Evolutionary conservation across 2,113 vertebrate genomes (phyloP), one percentile per base, ranked within the genome.

Genomic region (Asarcornis scutulata): DNA sequence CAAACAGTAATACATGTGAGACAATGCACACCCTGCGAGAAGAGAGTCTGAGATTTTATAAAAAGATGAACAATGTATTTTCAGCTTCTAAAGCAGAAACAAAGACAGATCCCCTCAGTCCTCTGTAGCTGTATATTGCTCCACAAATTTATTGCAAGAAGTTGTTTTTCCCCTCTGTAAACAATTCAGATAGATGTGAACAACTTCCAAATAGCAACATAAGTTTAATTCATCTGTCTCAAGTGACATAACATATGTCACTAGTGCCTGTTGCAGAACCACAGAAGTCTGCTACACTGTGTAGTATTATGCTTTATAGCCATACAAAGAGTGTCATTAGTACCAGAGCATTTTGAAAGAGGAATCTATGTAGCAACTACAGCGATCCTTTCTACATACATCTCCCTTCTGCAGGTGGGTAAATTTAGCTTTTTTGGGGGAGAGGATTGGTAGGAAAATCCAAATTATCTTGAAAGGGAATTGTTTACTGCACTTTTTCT

Each of bases 161-260:
- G 76, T 91, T 92, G 44, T 13, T 59, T 80, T 32, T 17, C 4
- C 67, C 69, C 80, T 91, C 77, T 84, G 58, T 94, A 97, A 95
- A 95, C 96, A 96, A 91, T 94, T 91, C 86, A 79, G 83, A 91
- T 92, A 84, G 90, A 96, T 89, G 93, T 93, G 96, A 97, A 87
- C 93, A 92, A 93, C 77, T 91, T 95, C 88, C 86, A 96, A 96
- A 96, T 55, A 94, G 77, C 86, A 91, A 76, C 88, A 91, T 79
- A 92, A 94, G 86, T 96, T 95, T 96, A 96, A 96, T 95, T 96
- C 86, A 92, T 96, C 91, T 96, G 88, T 97, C 92, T 95, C 73
- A 76, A 96, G 88, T 95, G 95, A 91, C 88, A 92, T 90, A 96
- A 88, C 92, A 92, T 97, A 97, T 94, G 88, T 77, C 91, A 87